These are phyloP conservation scores for Mesorhabditis sp. DNA, from an alignment of 2,888 invertebrate species.

Conservation along the genomic window DNA sequence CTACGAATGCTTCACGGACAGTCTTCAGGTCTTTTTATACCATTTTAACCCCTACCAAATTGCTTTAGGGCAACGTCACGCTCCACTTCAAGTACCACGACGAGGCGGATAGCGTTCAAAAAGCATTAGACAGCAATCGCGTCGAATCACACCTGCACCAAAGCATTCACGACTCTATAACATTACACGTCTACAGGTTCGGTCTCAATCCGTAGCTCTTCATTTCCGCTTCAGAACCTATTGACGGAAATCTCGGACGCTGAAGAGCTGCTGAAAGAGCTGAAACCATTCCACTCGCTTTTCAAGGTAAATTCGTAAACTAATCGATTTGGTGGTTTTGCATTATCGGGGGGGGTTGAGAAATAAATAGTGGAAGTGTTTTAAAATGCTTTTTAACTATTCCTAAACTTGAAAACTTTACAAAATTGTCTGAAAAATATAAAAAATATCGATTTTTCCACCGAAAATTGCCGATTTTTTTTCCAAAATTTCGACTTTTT, in stretches of 20 bases:
- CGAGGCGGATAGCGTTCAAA: not conserved
- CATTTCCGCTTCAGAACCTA: slow-evolving; percentile 16
- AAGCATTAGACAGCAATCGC: not conserved
- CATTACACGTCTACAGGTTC: not conserved
- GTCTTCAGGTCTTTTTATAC: slow-evolving; percentile 14
- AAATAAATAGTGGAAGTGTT: no score
- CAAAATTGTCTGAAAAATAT: no score
- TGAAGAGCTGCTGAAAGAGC: slow-evolving; percentile 21
- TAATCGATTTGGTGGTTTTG: no score
- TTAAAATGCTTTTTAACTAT: no score
- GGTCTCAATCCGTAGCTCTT: not conserved
- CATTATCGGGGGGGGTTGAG: no score
- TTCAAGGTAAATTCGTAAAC: slow-evolving; percentile 10
- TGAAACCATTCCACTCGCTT: slow-evolving; percentile 21
- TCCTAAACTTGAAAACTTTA: no score
- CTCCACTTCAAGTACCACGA: slow-evolving; percentile 73
- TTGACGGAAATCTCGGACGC: slow-evolving; percentile 21
- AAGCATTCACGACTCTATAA: not conserved
- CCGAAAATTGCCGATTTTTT: no score
- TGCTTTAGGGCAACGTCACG: slow-evolving; percentile 72
- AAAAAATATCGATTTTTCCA: no score
- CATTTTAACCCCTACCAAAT: not conserved
- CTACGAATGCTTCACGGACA: slow-evolving; percentile 69
- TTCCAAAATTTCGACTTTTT: no score
- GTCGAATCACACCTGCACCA: not conserved